A percentile compares a stretch with the other conserved stretches of the same genome.
These are phyloP conservation scores for Drosophila leontia DNA, from an alignment of 1,140 invertebrate genomes.

Conservation along the genomic window DNA sequence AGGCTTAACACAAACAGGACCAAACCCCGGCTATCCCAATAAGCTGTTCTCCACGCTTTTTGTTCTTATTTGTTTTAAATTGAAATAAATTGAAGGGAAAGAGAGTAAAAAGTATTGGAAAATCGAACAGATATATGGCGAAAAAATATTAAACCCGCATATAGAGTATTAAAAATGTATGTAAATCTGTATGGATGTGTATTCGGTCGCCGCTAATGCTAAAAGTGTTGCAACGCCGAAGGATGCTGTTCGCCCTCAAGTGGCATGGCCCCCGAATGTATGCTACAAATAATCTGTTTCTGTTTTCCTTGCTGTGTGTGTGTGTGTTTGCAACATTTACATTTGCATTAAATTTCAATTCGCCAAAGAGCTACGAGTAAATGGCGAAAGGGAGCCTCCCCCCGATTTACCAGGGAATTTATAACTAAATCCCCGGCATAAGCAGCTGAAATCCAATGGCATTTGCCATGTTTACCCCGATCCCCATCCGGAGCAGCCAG, in stretches of 20 bases:
- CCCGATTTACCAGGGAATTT: slow-evolving; percentile 58
- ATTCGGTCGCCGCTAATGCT: slow-evolving; percentile 35
- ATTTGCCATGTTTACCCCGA: slow-evolving; percentile 40
- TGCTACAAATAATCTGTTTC: slow-evolving; percentile 64
- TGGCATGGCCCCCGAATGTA: slow-evolving; percentile 27
- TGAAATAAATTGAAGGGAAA: slow-evolving; percentile 47
- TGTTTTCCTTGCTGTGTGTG: slow-evolving; percentile 9
- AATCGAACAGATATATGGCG: not conserved
- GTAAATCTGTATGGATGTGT: slow-evolving; percentile 20
- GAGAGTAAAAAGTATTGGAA: not conserved
- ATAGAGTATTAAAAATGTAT: slow-evolving; percentile 46
- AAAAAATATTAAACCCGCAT: slow-evolving; percentile 21
- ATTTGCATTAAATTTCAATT: slow-evolving; percentile 83
- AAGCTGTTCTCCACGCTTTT: not conserved
- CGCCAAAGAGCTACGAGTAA: slow-evolving; percentile 30
- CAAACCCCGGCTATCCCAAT: slow-evolving; percentile 4
- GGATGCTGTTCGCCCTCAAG: slow-evolving; percentile 15
- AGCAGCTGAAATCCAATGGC: slow-evolving; percentile 75
- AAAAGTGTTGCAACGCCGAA: slow-evolving; percentile 17
- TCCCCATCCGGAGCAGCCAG: not conserved
- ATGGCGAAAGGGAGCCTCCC: not conserved
- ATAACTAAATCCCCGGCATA: slow-evolving; percentile 79
- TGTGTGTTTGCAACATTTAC: slow-evolving; percentile 27
- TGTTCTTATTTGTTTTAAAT: slow-evolving; percentile 44
- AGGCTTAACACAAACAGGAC: slow-evolving; percentile 21